Conservation (phyloP, 2,113 vertebrate genomes). For the Podiceps cristatus region DNA sequence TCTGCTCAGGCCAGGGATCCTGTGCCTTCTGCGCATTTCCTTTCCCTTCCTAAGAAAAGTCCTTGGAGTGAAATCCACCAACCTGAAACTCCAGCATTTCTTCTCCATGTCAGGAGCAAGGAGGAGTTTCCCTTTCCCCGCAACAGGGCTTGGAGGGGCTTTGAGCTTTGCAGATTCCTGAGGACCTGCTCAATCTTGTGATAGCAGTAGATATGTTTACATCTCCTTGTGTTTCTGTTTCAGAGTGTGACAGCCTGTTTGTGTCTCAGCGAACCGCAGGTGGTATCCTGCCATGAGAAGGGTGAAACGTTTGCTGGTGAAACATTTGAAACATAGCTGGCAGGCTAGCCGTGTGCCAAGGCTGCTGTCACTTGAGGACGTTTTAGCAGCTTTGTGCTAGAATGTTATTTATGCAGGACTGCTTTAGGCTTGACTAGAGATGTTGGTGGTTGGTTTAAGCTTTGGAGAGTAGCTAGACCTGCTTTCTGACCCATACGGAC, state of each 20-base stretch:
- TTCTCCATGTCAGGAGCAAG: not conserved
- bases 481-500: not conserved
- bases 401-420: not conserved
- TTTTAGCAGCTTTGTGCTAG: not conserved
- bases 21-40: not conserved
- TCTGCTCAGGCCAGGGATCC: not conserved
- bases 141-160: not conserved
- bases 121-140: not conserved
- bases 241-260: not conserved
- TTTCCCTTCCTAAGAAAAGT: not conserved
- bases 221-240: not conserved
- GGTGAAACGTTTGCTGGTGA: not conserved
- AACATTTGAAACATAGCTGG: not conserved
- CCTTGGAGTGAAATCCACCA: not conserved
- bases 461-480: not conserved
- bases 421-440: not conserved
- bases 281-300: not conserved
- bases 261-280: not conserved
- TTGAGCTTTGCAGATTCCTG: not conserved
- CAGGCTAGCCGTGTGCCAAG: rapidly evolving
- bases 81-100: not conserved
- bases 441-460: not conserved
- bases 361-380: rapidly evolving
- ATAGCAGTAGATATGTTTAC: rapidly evolving
- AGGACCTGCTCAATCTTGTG: not conserved